Evolutionary conservation across 2,113 vertebrate genomes (phyloP).

Genomic region (Stigmatopora argus): DNA sequence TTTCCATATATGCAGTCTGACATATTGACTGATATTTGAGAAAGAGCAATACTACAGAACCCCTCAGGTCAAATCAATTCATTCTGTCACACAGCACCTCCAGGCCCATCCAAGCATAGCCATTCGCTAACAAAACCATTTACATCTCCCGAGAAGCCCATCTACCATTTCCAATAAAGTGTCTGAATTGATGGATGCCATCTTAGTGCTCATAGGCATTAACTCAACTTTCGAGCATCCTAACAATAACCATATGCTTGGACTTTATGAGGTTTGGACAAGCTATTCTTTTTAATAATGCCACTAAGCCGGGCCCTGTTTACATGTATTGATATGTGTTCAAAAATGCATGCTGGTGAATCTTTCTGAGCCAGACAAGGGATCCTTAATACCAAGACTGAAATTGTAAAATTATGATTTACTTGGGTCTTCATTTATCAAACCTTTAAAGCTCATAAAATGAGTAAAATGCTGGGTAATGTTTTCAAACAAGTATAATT

Average conservation of each 20-base stretch:
- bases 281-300: constrained; percentile 66
- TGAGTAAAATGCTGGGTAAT: not conserved
- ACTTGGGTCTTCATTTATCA: not conserved
- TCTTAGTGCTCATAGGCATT: constrained; percentile 63
- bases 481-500: too few relatives aligned
- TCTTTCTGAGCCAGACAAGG: constrained; percentile 25
- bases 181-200: constrained; percentile 74
- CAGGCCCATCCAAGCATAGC: constrained; percentile 63
- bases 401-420: constrained; percentile 9
- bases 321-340: constrained; percentile 66
- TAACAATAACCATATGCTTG: constrained; percentile 65
- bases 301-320: constrained; percentile 57
- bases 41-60: constrained; percentile 70
- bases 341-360: constrained; percentile 19
- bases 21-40: constrained; percentile 68
- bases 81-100: constrained; percentile 63
- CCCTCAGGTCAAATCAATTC: constrained; percentile 65
- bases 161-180: constrained; percentile 72
- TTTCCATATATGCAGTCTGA: constrained; percentile 57
- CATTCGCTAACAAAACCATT: constrained; percentile 74
- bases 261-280: constrained; percentile 65
- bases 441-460: not conserved
- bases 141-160: constrained; percentile 67
- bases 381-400: not conserved
- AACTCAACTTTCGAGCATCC: constrained; percentile 52